Percentiles rank a stretch among this genome's conserved stretches.
Evolutionary conservation across 92 coral and sea anemone genomes (phyloP).

Genomic region (Palythoa grandis): DNA sequence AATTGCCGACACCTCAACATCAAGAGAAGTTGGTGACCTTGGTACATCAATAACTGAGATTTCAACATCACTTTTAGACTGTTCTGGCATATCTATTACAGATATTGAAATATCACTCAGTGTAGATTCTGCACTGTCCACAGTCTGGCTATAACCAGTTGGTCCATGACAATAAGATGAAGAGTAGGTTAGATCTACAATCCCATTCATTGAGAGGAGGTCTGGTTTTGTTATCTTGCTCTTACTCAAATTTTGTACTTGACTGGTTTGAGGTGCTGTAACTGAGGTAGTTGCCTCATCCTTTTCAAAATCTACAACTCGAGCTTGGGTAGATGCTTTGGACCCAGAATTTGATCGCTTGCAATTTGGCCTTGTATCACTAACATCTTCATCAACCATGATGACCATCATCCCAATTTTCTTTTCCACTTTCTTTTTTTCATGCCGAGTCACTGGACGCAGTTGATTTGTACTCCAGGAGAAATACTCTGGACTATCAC

Average conservation of each 20-base stretch:
- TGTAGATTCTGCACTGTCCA: background rate
- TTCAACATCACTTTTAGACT: constrained; percentile 56
- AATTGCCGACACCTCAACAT: constrained; percentile 36
- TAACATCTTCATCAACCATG: constrained; percentile 49
- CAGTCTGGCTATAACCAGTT: background rate
- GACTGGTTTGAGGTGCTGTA: background rate
- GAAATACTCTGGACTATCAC: background rate
- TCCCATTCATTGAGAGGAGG: constrained; percentile 1
- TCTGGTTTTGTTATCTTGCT: background rate
- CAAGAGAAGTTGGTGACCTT: constrained; percentile 36
- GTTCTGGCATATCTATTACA: constrained; percentile 85
- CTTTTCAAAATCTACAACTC: constrained; percentile 29
- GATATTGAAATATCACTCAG: constrained; percentile 73
- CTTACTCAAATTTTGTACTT: background rate
- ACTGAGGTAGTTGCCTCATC: background rate
- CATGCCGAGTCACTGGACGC: constrained; percentile 42
- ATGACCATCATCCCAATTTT: constrained; percentile 60
- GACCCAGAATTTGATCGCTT: constrained; percentile 16
- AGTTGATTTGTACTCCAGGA: constrained; percentile 13
- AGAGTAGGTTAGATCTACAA: background rate
- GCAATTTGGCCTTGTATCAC: background rate
- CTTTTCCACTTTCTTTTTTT: constrained; percentile 34
- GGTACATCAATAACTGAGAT: constrained; percentile 86
- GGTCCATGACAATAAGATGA: background rate
- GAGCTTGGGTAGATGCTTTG: background rate